These are phyloP conservation scores for honey bee (Apis mellifera) DNA, from an alignment of 1,140 invertebrate species.

Conservation along the genomic window Amel_HAv3.1 CM009940.2:9267001-9267500, in stretches of 20 bases:
- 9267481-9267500: slow-evolving; percentile 36
- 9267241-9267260: slow-evolving; percentile 32
- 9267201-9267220: slow-evolving; percentile 6
- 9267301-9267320: background rate
- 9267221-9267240: slow-evolving; percentile 37
- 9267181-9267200: slow-evolving; percentile 4
- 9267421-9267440: slow-evolving; percentile 1
- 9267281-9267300: background rate
- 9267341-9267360: background rate
- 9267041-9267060: background rate
- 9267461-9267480: slow-evolving; percentile 60
- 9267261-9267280: slow-evolving; percentile 32
- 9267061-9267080: background rate
- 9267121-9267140: background rate
- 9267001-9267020: background rate
- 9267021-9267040: background rate
- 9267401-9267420: background rate
- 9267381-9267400: background rate
- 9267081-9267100: background rate
- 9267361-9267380: background rate
- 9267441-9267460: background rate
- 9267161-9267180: background rate
- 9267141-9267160: too few relatives aligned
- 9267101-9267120: background rate
- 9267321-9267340: background rate